These are phyloP conservation scores for Cacatua alba DNA, from an alignment of 2,113 vertebrate species.

Conservation along the genomic window DNA sequence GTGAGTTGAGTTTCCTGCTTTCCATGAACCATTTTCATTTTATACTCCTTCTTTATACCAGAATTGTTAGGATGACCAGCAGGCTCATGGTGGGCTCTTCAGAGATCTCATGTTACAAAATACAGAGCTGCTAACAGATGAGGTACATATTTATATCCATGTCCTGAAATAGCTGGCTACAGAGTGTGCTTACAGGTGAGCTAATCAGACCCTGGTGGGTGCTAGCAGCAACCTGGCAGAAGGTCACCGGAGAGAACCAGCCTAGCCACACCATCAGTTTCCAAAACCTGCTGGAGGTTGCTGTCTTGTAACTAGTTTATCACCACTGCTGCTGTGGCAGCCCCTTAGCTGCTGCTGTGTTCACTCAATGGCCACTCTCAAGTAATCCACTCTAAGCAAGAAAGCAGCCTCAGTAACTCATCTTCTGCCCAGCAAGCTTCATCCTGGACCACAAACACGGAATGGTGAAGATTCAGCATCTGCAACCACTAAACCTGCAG, in stretches of 20 bases:
- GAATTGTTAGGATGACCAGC: background rate
- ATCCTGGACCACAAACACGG: background rate
- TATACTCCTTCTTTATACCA: background rate
- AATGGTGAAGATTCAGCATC: background rate
- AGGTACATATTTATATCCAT: background rate
- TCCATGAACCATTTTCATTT: background rate
- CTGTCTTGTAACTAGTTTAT: accelerated
- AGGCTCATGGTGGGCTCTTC: background rate
- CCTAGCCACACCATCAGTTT: background rate
- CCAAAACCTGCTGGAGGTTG: background rate
- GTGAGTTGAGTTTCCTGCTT: background rate
- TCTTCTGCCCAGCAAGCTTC: background rate
- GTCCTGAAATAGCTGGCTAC: background rate
- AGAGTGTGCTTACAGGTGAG: background rate
- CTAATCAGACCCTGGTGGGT: background rate
- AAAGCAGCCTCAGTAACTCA: background rate
- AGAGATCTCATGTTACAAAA: background rate
- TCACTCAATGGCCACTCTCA: background rate
- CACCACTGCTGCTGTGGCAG: background rate
- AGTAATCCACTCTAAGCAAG: background rate
- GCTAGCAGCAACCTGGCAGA: background rate
- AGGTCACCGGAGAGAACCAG: background rate
- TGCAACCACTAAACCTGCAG: background rate
- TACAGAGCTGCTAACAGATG: background rate
- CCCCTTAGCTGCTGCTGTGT: background rate